Conservation (phyloP, 2,797 vertebrate genomes). For the Falco columbarius region DNA sequence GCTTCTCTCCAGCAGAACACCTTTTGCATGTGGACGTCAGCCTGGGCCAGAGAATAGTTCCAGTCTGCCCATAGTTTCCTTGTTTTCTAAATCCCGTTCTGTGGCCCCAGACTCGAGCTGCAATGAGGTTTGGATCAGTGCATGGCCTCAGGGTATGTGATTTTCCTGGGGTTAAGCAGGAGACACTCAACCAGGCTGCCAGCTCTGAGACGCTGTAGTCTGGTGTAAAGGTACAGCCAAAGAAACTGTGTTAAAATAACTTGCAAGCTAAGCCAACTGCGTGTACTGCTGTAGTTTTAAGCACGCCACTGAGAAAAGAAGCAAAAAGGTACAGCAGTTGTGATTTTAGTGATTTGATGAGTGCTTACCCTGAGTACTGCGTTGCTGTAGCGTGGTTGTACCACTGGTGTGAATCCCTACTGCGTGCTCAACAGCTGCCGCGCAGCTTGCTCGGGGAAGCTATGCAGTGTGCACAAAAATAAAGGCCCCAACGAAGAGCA, state of each 20-base stretch:
- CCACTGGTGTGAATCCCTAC: background rate
- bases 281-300: accelerated
- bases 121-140: background rate
- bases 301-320: background rate
- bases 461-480: background rate
- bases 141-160: accelerated
- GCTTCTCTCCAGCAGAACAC: background rate
- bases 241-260: background rate
- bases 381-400: background rate
- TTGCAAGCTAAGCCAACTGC: background rate
- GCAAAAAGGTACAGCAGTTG: background rate
- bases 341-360: background rate
- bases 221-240: background rate
- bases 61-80: background rate
- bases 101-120: background rate
- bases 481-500: background rate
- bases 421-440: background rate
- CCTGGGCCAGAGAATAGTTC: background rate
- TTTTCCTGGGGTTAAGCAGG: background rate
- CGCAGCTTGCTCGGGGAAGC: background rate
- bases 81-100: background rate
- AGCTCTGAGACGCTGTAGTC: accelerated
- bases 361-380: background rate
- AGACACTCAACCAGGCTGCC: background rate
- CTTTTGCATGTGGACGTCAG: background rate